phyloP scores from a whole-genome alignment of 2,888 invertebrate genomes.

The Drosophila melanosoma region DNA sequence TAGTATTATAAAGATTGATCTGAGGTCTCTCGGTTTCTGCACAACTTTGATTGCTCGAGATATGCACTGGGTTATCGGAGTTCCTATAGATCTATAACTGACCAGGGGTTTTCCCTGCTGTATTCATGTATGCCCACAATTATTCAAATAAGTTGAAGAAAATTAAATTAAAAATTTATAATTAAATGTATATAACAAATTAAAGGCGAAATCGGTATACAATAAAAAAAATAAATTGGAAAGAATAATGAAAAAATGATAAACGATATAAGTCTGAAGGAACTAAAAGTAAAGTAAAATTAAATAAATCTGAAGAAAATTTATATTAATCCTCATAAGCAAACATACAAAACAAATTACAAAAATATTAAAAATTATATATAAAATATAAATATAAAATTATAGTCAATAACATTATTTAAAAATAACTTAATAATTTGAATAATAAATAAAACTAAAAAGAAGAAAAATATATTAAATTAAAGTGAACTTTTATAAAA shows the following conservation, averaged over 20 bases:
- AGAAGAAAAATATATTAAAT: background rate
- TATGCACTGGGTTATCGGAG: slow-evolving; percentile 15
- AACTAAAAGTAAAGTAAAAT: background rate
- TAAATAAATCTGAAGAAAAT: background rate
- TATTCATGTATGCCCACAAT: background rate
- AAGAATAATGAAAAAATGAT: background rate
- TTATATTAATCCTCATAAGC: background rate
- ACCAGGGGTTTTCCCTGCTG: background rate
- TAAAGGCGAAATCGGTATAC: background rate
- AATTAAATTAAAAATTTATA: background rate
- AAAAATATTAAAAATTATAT: background rate
- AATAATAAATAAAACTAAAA: background rate
- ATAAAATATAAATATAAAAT: background rate
- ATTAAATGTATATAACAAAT: background rate
- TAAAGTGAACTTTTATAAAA: background rate
- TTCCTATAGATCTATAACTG: background rate
- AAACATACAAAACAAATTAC: no score
- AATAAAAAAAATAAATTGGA: background rate
- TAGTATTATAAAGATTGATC: slow-evolving; percentile 3
- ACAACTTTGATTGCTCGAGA: slow-evolving; percentile 16
- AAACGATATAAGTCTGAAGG: background rate
- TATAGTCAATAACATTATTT: background rate
- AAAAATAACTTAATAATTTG: background rate
- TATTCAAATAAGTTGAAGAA: background rate
- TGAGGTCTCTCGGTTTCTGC: slow-evolving; percentile 29